These are phyloP conservation scores for Deilephila elpenor DNA, from an alignment of 2,888 invertebrate genomes.

Conservation along the genomic window DNA sequence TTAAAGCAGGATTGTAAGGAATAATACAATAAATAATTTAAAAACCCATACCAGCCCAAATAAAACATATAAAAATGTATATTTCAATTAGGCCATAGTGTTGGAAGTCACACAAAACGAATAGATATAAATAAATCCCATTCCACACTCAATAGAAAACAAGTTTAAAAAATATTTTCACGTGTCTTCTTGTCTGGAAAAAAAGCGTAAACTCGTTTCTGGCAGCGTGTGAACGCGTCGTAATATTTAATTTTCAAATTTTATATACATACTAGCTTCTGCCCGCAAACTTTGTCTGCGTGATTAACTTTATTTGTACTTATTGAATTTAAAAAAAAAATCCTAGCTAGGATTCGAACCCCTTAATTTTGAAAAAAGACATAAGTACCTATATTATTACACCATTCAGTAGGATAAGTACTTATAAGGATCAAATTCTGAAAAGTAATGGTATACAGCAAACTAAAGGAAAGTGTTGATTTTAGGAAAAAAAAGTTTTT, in stretches of 20 bases:
- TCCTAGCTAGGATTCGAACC: too few species aligned
- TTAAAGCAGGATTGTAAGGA: neutral
- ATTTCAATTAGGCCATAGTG: neutral
- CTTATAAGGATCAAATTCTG: too few species aligned
- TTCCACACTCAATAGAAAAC: constrained; percentile 13
- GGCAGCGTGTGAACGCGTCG: constrained; percentile 31
- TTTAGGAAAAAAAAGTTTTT: too few species aligned
- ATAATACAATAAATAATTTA: neutral
- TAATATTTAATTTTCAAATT: constrained; percentile 24
- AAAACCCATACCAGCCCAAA: neutral
- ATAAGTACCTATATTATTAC: too few species aligned
- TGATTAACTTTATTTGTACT: too few species aligned
- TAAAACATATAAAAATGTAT: neutral
- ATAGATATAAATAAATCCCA: neutral
- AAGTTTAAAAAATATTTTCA: constrained; percentile 24
- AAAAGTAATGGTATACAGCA: too few species aligned
- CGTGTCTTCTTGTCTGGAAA: neutral
- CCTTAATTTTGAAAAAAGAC: too few species aligned
- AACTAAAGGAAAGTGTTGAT: too few species aligned
- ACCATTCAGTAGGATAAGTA: too few species aligned
- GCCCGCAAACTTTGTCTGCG: too few species aligned
- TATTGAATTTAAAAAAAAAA: too few species aligned
- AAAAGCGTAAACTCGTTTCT: constrained; percentile 27
- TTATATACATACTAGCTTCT: neutral
- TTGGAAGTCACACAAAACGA: neutral